Conservation (phyloP, 2,113 vertebrate species). For the Melanocharis versteri region DNA sequence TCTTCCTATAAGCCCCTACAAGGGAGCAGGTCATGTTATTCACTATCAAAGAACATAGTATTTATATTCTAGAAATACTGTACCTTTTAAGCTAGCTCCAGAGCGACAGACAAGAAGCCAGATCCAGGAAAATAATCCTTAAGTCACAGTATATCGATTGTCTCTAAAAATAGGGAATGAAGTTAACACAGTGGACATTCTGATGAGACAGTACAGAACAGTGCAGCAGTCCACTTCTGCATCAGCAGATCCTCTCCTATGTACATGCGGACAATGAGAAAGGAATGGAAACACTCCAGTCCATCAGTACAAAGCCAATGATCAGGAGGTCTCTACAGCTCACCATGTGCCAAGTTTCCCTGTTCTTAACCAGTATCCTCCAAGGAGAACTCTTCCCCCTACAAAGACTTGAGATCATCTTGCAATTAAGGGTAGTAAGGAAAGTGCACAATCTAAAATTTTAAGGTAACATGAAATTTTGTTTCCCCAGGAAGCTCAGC, state of each 20-base stretch:
- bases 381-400: neutral
- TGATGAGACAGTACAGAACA: conserved; percentile 37
- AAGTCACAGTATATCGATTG: conserved; percentile 66
- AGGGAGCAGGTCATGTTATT: conserved; percentile 48
- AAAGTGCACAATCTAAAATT: neutral
- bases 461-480: neutral
- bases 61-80: conserved; percentile 47
- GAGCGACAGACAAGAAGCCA: conserved; percentile 47
- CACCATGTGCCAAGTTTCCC: neutral
- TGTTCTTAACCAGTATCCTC: neutral
- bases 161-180: conserved; percentile 61
- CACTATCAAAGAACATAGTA: conserved; percentile 13
- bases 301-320: neutral
- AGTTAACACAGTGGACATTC: conserved; percentile 22
- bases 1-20: conserved; percentile 27
- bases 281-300: neutral
- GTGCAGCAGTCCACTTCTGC: neutral
- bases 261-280: neutral
- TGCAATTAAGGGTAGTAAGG: neutral
- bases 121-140: conserved; percentile 36
- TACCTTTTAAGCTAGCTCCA: conserved; percentile 54
- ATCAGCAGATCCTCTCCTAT: conserved; percentile 4
- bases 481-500: neutral
- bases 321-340: neutral
- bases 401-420: neutral